Conservation (phyloP, 92 coral and sea anemone species). For the Epizoanthus stellaris region DNA sequence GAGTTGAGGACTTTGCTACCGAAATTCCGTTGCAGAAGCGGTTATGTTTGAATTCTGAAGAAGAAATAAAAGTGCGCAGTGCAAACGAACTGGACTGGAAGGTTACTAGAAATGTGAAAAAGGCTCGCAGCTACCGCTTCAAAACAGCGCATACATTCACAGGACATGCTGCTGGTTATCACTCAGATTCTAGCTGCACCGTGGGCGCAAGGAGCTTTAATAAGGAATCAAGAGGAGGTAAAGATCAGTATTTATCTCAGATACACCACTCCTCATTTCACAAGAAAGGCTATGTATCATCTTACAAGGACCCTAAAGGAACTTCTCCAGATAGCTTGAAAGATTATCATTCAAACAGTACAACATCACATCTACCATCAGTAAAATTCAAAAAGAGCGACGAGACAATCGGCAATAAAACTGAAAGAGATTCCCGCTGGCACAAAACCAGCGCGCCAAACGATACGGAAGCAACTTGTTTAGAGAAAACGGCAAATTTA, state of each 20-base stretch:
- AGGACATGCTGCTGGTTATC: neutral
- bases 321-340: too few relatives aligned
- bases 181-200: neutral
- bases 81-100: too few relatives aligned
- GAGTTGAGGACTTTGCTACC: too few relatives aligned
- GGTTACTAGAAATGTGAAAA: too few relatives aligned
- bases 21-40: too few relatives aligned
- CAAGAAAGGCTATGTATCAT: too few relatives aligned
- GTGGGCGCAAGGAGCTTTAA: neutral
- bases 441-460: neutral
- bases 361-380: neutral
- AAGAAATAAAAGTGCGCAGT: too few relatives aligned
- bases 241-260: neutral
- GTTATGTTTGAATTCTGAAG: too few relatives aligned
- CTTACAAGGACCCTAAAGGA: too few relatives aligned
- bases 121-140: neutral
- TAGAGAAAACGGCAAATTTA: neutral
- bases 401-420: neutral
- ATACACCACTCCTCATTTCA: neutral
- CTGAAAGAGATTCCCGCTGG: neutral
- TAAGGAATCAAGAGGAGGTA: neutral
- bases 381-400: neutral
- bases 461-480: too few relatives aligned
- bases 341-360: neutral
- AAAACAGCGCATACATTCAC: neutral